A percentile compares a stretch with the other conserved stretches of the same genome.
These are phyloP conservation scores for Acropora yongei DNA, from an alignment of 64 coral and sea anemone genomes.

Conservation along the genomic window DNA sequence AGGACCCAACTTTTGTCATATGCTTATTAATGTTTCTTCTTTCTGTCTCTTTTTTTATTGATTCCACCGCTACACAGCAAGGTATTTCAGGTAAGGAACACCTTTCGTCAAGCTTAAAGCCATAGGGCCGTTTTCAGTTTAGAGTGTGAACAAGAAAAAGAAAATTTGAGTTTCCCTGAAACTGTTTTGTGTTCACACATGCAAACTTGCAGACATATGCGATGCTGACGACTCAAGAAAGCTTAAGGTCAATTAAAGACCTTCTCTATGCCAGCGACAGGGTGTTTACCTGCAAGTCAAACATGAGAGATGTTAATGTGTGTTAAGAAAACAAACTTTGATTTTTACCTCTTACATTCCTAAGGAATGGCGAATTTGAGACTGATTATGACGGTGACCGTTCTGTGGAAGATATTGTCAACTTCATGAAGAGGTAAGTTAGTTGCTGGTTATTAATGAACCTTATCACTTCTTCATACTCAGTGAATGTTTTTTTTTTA, in stretches of 20 bases:
- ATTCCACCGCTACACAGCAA: slow-evolving; percentile 51
- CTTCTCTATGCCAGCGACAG: too few species aligned
- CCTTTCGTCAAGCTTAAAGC: neutral
- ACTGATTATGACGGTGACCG: slow-evolving; percentile 95
- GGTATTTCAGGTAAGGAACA: slow-evolving; percentile 77
- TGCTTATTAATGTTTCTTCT: neutral
- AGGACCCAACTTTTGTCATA: too few species aligned
- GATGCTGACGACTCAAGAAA: too few species aligned
- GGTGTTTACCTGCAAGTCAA: too few species aligned
- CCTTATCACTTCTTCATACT: neutral
- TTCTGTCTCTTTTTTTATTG: neutral
- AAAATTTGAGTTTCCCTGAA: neutral
- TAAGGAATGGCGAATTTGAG: slow-evolving; percentile 66
- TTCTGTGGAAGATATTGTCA: slow-evolving; percentile 67
- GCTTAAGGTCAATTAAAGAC: too few species aligned
- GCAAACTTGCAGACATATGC: too few species aligned
- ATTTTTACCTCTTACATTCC: neutral
- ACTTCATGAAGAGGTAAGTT: slow-evolving; percentile 81
- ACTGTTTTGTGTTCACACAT: too few species aligned
- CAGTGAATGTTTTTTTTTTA: too few species aligned
- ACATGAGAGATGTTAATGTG: too few species aligned
- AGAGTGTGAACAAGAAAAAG: too few species aligned
- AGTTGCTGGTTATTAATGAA: neutral
- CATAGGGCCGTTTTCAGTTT: too few species aligned
- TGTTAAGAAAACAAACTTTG: neutral